Conservation (phyloP, 2,888 invertebrate genomes). For the Drosophila sordidula region DNA sequence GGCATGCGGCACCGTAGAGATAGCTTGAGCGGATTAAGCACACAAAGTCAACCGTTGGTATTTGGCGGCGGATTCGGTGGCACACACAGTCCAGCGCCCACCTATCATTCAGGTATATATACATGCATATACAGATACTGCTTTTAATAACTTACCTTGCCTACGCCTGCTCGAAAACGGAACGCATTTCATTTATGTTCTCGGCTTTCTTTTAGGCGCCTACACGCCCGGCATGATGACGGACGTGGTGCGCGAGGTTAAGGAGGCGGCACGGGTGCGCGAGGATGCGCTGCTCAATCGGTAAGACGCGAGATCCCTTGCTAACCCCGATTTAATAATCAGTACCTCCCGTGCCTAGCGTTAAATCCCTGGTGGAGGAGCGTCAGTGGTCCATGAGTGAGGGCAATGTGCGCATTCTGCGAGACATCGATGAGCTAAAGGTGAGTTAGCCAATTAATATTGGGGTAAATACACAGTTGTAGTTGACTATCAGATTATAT, state of each 20-base stretch:
- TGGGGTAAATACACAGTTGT: too few species aligned
- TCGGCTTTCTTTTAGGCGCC: slow-evolving; percentile 76
- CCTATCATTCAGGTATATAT: slow-evolving; percentile 85
- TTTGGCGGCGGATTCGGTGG: slow-evolving; percentile 85
- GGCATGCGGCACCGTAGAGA: slow-evolving; percentile 86
- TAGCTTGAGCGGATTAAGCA: slow-evolving; percentile 86
- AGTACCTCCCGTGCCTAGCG: slow-evolving; percentile 57
- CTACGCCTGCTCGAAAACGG: neutral
- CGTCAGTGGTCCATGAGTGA: slow-evolving; percentile 85
- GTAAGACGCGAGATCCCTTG: slow-evolving; percentile 40
- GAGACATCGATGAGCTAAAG: slow-evolving; percentile 85
- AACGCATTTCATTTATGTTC: neutral
- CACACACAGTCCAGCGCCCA: slow-evolving; percentile 85
- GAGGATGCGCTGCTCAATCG: slow-evolving; percentile 89
- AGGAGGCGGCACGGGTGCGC: slow-evolving; percentile 89
- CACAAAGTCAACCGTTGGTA: slow-evolving; percentile 85
- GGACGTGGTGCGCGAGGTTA: slow-evolving; percentile 90
- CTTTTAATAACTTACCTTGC: slow-evolving; percentile 1
- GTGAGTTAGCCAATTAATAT: slow-evolving; percentile 52
- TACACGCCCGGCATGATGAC: slow-evolving; percentile 91
- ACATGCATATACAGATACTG: neutral
- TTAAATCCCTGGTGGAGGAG: slow-evolving; percentile 85
- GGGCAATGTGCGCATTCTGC: slow-evolving; percentile 83
- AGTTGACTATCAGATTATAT: too few species aligned
- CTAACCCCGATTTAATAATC: neutral